Base-by-base conservation (phyloP, 2,888 invertebrate species). In the Trissoscelio sp. region DNA sequence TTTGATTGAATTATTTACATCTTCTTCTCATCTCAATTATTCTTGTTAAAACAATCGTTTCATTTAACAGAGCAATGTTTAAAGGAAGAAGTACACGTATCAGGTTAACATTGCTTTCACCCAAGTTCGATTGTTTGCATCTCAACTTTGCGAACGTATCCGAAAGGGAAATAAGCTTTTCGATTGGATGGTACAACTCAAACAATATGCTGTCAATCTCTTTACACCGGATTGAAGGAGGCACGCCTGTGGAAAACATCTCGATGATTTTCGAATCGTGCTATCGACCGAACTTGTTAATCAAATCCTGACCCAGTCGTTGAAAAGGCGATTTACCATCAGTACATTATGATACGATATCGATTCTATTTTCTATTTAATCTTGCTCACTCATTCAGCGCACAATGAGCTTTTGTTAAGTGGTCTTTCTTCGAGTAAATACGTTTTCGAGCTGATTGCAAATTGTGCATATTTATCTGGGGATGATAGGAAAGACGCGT, bases 81-180 rank as follows among this genome's bases (percentile, higher is more conserved):
- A 12, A 20, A 18, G 31, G 16, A 24, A 7, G 20, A 44, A 39
- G 7, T 11, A 60, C 16, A 18, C 42, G 58, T 70, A 46, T 70
- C 58, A 12, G 37, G 34, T 55, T 53, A 67, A 55, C 34, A 46
- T 46, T 48, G 6, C 22, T 48, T n/a, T 22, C 22, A 11, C 2
- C 4, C 22, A 24, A n/a, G 18, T 31, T 3, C 58, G 16, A 72
- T 60, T 72, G 60, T 72, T 39, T 60, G 48, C 42, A 60, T 60
- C 20, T 37, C 31, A 44, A 44, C 31, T 73, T 34, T 14, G 73
- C 22, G 14, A 44, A 28, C 44, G 22, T 44, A 62, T 62, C 60
- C 67, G 81, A 83, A 77, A 70, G 73, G 83, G 82, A 85, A 85
- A 86, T 84, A 84, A 80, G 69, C 84, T 83, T 84, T 82, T 73